Conservation (phyloP, 2,797 vertebrate genomes). For the Sebastes taczanowskii region DNA sequence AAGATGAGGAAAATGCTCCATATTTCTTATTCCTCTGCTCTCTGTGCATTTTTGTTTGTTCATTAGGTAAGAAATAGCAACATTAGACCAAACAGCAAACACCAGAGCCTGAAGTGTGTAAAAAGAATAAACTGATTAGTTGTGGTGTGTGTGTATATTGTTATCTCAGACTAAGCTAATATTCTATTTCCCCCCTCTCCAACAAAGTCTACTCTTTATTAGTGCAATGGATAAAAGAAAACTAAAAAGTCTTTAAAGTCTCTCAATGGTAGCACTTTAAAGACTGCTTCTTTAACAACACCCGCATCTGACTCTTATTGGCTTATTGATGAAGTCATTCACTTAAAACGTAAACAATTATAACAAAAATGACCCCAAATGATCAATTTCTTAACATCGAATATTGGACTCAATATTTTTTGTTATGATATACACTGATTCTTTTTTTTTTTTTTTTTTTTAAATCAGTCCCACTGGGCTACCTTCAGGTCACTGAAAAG, state of each 20-base stretch:
- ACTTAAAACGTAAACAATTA: not conserved
- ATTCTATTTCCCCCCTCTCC: not conserved
- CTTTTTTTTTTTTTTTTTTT: too few relatives aligned
- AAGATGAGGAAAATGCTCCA: not conserved
- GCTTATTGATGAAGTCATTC: not conserved
- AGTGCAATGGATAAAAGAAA: not conserved
- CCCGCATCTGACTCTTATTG: not conserved
- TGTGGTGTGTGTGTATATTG: not conserved
- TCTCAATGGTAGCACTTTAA: not conserved
- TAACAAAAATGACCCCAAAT: not conserved
- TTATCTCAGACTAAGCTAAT: not conserved
- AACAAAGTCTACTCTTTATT: not conserved
- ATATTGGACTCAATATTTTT: not conserved
- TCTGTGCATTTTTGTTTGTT: not conserved
- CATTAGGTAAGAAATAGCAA: not conserved
- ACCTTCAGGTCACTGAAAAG: too few relatives aligned
- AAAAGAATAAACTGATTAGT: not conserved
- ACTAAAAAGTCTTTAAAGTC: not conserved
- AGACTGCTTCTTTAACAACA: not conserved
- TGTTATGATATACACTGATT: too few relatives aligned
- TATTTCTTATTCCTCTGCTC: not conserved
- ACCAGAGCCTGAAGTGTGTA: not conserved
- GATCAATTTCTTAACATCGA: not conserved
- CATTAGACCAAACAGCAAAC: constrained; percentile 1
- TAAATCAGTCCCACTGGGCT: too few relatives aligned